These are phyloP conservation scores for Dromococcyx pavoninus DNA, from an alignment of 2,797 vertebrate species.

Conservation along the genomic window DNA sequence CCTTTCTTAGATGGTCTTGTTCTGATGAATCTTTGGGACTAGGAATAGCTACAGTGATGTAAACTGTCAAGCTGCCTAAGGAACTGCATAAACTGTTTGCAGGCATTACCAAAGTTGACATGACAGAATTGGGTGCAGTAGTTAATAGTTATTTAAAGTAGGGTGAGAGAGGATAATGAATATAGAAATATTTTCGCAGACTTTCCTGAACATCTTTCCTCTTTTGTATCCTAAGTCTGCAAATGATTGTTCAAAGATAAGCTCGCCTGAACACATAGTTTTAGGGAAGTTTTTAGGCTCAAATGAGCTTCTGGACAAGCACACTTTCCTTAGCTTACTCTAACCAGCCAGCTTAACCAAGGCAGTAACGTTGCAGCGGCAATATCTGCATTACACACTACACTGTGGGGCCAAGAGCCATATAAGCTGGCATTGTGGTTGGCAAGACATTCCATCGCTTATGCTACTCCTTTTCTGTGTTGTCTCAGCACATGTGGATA, in stretches of 20 bases:
- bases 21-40: background rate
- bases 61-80: background rate
- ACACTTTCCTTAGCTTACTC: background rate
- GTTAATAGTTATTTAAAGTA: background rate
- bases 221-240: background rate
- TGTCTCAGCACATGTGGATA: background rate
- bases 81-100: background rate
- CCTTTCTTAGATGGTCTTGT: background rate
- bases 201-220: background rate
- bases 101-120: background rate
- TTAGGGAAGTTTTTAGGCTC: background rate
- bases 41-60: background rate
- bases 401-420: background rate
- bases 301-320: background rate
- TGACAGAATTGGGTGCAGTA: background rate
- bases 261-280: background rate
- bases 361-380: background rate
- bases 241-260: background rate
- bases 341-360: background rate
- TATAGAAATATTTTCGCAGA: background rate
- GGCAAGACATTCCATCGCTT: background rate
- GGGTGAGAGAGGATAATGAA: background rate
- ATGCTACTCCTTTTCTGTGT: accelerated
- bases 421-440: background rate
- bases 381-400: background rate